Evolutionary conservation across 2,113 vertebrate species (phyloP).

Genomic region (Merops nubicus): DNA sequence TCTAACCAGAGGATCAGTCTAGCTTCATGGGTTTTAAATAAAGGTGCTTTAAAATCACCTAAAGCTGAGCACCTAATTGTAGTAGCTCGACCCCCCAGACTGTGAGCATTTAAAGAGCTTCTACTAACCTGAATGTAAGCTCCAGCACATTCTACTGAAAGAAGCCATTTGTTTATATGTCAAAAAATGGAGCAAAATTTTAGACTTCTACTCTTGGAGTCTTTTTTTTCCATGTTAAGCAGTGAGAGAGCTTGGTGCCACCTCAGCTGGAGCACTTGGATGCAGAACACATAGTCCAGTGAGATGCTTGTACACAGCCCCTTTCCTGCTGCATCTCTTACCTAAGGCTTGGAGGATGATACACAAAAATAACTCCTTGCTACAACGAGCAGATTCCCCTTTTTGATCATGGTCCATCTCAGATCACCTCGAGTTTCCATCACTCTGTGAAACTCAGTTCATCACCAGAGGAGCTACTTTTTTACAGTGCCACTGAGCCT

Average conservation of each 20-base stretch:
- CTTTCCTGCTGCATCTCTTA: not conserved
- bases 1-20: not conserved
- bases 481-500: not conserved
- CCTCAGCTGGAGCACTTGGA: not conserved
- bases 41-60: not conserved
- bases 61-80: not conserved
- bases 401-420: not conserved
- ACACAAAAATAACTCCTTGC: not conserved
- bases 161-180: not conserved
- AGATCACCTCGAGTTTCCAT: not conserved
- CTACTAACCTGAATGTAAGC: not conserved
- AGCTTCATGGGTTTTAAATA: not conserved
- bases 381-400: accelerated
- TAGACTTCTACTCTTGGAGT: not conserved
- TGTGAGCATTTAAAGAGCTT: not conserved
- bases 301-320: not conserved
- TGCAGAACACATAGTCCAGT: not conserved
- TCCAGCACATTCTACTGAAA: not conserved
- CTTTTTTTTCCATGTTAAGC: not conserved
- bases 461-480: not conserved
- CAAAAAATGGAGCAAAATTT: not conserved
- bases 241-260: accelerated
- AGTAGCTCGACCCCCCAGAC: not conserved
- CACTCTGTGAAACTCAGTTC: not conserved
- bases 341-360: not conserved